A percentile compares a stretch with the other conserved stretches of the same genome.
Conservation (phyloP, 2,888 invertebrate species). For the Andrena bicolor region DNA sequence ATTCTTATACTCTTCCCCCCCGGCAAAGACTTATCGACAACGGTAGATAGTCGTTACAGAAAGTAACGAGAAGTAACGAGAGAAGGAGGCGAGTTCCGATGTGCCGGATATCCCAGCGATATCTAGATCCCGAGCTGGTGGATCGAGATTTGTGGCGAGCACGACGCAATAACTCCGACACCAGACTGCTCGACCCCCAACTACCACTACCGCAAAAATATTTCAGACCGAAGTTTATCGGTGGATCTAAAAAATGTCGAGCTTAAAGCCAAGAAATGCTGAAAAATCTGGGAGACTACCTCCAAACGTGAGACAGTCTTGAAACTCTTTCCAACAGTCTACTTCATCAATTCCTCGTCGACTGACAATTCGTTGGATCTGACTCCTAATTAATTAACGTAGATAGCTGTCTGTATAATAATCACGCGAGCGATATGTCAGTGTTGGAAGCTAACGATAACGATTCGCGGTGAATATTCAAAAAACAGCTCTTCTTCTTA, state of each 20-base stretch:
- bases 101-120: slow-evolving; percentile 54
- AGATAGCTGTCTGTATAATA: too few species aligned
- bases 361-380: too few species aligned
- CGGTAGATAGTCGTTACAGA: slow-evolving; percentile 30
- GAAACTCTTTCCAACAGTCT: too few species aligned
- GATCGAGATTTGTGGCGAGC: slow-evolving; percentile 61
- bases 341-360: too few species aligned
- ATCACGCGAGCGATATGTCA: too few species aligned
- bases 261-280: not conserved
- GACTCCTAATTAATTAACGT: too few species aligned
- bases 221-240: slow-evolving; percentile 23
- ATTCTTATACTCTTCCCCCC: not conserved
- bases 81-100: slow-evolving; percentile 29
- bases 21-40: slow-evolving; percentile 20
- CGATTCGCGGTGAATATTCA: too few species aligned
- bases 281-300: not conserved
- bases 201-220: slow-evolving; percentile 43
- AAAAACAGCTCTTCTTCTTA: too few species aligned
- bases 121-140: slow-evolving; percentile 48
- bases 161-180: slow-evolving; percentile 46
- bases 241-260: not conserved
- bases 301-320: too few species aligned
- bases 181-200: slow-evolving; percentile 47
- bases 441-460: too few species aligned
- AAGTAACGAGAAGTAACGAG: slow-evolving; percentile 52